Evolutionary conservation across 2,797 vertebrate genomes (phyloP).

Genomic region (Amazona ochrocephala): DNA sequence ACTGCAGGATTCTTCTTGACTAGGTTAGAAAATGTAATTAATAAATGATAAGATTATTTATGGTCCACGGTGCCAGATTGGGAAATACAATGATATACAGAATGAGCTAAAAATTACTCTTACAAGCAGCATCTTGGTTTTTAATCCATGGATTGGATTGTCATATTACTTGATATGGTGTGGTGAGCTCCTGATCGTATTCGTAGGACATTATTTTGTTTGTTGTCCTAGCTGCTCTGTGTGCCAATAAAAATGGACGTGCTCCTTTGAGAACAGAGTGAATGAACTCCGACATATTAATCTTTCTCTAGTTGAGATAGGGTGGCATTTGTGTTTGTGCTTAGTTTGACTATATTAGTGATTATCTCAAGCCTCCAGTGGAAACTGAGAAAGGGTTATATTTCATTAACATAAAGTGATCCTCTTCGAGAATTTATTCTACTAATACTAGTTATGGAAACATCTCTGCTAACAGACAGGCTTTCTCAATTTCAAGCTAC

Average conservation of each 20-base stretch:
- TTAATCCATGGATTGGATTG: slow-evolving; percentile 71
- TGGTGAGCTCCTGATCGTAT: slow-evolving; percentile 62
- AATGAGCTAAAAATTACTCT: slow-evolving; percentile 70
- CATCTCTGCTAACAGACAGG: background rate
- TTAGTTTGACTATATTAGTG: background rate
- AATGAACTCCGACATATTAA: background rate
- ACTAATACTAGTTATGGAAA: background rate
- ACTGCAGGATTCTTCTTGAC: slow-evolving; percentile 77
- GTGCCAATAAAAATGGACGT: slow-evolving; percentile 49
- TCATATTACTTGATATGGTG: slow-evolving; percentile 56
- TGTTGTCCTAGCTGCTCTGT: slow-evolving; percentile 9
- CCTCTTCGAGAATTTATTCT: background rate
- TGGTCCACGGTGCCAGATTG: slow-evolving; percentile 80
- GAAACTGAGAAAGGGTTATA: slow-evolving; percentile 14
- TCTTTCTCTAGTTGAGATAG: slow-evolving; percentile 10
- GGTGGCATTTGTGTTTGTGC: background rate
- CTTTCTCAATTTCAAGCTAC: background rate
- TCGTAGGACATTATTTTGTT: slow-evolving; percentile 41
- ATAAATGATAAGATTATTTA: slow-evolving; percentile 86
- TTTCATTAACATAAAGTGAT: background rate
- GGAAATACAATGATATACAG: slow-evolving; percentile 75
- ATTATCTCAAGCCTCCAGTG: background rate
- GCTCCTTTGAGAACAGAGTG: slow-evolving; percentile 43
- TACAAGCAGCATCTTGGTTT: slow-evolving; percentile 58
- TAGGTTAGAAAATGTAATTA: slow-evolving; percentile 80